Evolutionary conservation across 2,888 invertebrate genomes (phyloP), one percentile per base, ranked within the genome.

Genomic region (Mythimna lalbum): DNA sequence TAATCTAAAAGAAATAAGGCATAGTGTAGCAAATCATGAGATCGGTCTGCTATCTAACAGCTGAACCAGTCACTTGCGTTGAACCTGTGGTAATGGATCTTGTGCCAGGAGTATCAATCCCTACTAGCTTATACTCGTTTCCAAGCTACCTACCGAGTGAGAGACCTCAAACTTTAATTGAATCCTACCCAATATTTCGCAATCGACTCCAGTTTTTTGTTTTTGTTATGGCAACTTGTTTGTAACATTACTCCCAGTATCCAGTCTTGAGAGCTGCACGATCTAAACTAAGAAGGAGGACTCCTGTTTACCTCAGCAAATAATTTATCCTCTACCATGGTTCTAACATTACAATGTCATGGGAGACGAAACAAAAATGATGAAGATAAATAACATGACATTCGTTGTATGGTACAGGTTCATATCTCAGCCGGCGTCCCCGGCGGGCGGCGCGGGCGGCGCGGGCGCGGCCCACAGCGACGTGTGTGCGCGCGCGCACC

Each of bases 401-500:
- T 66, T 14, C n/a, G 33, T 50, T 19, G 19, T n/a, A n/a, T 55
- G 36, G 68, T 69, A 0, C 85, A 96, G 96, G 90, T 96, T 94
- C 85, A 96, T 93, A 82, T 96, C 96, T 0, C 95, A 95, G 87
- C 96, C 96, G 21, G 94, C 96, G 83, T 96, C 96, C 6, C 96
- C 96, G 1, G 93, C 93, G 77, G 91, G 94, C 79, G 90, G 90
- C 60, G 89, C 74, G 82, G 47, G 66, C 27, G 33, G 78, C 64
- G 85, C 78, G 50, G 79, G 76, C 80, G 86, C 89, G 4, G 86
- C 89, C 56, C 85, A 78, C 73, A 76, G 77, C 75, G 77, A 88
- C 81, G 87, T 89, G 82, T 76, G 82, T 76, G 82, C 97, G 96
- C 96, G 96, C 7, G 87, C 96, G 87, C 96, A 96, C 71, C 97